Conservation (phyloP, 2,888 invertebrate genomes). For the Dynastes hyllus region DNA sequence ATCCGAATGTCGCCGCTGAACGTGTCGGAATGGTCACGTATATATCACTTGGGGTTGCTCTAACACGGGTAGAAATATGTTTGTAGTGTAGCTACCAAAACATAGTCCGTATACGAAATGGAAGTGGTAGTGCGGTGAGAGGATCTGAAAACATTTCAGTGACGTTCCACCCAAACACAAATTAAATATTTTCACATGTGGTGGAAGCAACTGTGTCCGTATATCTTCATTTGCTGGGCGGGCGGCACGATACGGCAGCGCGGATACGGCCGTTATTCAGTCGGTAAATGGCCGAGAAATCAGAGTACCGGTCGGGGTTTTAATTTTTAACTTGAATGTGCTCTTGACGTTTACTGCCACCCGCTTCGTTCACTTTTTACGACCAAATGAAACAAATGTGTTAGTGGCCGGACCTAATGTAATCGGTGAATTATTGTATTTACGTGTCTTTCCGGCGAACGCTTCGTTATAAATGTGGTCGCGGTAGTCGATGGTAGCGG, state of each 20-base stretch:
- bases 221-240: constrained; percentile 67
- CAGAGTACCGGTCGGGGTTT: constrained; percentile 68
- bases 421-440: constrained; percentile 61
- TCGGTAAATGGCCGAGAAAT: constrained; percentile 69
- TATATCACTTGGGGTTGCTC: constrained; percentile 28
- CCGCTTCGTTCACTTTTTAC: constrained; percentile 66
- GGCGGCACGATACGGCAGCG: constrained; percentile 59
- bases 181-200: constrained; percentile 69
- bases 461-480: constrained; percentile 23
- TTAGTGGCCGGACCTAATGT: constrained; percentile 62
- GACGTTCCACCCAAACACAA: constrained; percentile 61
- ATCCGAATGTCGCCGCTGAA: constrained; percentile 14
- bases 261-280: constrained; percentile 66
- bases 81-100: background rate
- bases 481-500: background rate
- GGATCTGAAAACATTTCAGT: constrained; percentile 27
- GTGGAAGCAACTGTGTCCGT: constrained; percentile 66
- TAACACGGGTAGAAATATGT: constrained; percentile 5
- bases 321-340: constrained; percentile 70
- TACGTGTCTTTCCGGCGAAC: constrained; percentile 44
- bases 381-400: constrained; percentile 66
- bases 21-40: constrained; percentile 3
- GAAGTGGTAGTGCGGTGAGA: constrained; percentile 4
- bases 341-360: constrained; percentile 69
- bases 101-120: constrained; percentile 16